Evolutionary conservation across 2,888 invertebrate species (phyloP).

Genomic region (Apotomis betuletana): DNA sequence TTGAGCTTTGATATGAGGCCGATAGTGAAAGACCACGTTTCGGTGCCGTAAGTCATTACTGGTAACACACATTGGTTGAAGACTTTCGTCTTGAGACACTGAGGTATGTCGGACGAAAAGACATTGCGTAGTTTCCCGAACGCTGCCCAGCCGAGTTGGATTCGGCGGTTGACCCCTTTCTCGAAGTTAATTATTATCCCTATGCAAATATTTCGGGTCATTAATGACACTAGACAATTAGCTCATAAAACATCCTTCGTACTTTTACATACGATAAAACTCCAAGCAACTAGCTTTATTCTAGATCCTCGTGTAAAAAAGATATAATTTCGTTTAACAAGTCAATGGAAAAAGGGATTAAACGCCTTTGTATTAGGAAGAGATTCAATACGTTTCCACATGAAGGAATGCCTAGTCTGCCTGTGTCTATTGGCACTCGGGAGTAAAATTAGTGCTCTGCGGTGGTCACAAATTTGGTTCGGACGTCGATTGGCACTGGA

Average conservation of each 20-base stretch:
- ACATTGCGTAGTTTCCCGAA: too few species aligned
- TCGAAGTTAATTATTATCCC: too few species aligned
- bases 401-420: not conserved
- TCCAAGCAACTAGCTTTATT: not conserved
- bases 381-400: not conserved
- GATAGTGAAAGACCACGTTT: too few species aligned
- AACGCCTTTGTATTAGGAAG: not conserved
- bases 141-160: too few species aligned
- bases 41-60: too few species aligned
- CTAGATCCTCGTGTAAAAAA: not conserved
- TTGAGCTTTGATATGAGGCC: too few species aligned
- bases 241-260: conserved; percentile 4
- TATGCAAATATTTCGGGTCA: not conserved
- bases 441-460: conserved; percentile 29
- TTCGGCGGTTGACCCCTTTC: too few species aligned
- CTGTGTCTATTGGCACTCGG: not conserved
- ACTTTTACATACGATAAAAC: conserved; percentile 12
- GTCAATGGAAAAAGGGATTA: not conserved
- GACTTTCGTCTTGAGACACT: too few species aligned
- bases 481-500: conserved; percentile 11
- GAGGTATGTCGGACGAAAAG: too few species aligned
- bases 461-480: conserved; percentile 28
- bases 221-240: not conserved
- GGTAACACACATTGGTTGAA: too few species aligned
- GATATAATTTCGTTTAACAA: too few species aligned